Conservation (phyloP, 2,113 vertebrate species). For the Paracanthobrama guichenoti region DNA sequence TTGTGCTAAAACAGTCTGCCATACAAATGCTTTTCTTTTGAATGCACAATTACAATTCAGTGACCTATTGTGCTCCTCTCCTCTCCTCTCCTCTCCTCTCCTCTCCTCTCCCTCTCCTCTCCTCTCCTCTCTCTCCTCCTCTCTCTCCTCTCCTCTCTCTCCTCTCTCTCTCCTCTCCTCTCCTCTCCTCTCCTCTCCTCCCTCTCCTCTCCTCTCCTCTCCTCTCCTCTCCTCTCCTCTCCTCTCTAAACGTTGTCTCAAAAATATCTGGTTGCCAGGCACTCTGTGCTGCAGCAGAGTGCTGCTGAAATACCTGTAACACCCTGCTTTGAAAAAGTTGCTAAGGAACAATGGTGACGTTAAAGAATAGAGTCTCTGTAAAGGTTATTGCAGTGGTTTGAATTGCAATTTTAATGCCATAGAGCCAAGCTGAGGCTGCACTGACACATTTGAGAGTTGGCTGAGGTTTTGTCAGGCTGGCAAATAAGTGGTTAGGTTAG, state of each 20-base stretch:
- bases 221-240: conserved; percentile 37
- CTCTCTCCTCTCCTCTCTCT: conserved; percentile 42
- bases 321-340: conserved; percentile 43
- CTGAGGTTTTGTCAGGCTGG: conserved; percentile 6
- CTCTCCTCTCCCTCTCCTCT: conserved; percentile 54
- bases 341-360: conserved; percentile 53
- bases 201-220: conserved; percentile 38
- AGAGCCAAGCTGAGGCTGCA: conserved; percentile 11
- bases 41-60: conserved; percentile 58
- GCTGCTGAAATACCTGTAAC: conserved; percentile 33
- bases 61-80: conserved; percentile 24
- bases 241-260: neutral
- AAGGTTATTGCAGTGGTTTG: conserved; percentile 42
- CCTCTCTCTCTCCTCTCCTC: conserved; percentile 38
- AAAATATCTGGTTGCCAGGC: conserved; percentile 60
- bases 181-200: too few species aligned
- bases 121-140: conserved; percentile 19
- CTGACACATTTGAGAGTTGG: conserved; percentile 23
- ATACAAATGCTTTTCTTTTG: neutral
- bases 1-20: neutral
- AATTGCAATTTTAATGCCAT: conserved; percentile 28
- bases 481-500: conserved; percentile 32
- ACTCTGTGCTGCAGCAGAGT: conserved; percentile 48
- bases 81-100: conserved; percentile 39
- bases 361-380: conserved; percentile 45